Evolutionary conservation across 1,140 invertebrate species (phyloP), one percentile per base, ranked within the genome.

Genomic region (Laupala kohalensis): DNA sequence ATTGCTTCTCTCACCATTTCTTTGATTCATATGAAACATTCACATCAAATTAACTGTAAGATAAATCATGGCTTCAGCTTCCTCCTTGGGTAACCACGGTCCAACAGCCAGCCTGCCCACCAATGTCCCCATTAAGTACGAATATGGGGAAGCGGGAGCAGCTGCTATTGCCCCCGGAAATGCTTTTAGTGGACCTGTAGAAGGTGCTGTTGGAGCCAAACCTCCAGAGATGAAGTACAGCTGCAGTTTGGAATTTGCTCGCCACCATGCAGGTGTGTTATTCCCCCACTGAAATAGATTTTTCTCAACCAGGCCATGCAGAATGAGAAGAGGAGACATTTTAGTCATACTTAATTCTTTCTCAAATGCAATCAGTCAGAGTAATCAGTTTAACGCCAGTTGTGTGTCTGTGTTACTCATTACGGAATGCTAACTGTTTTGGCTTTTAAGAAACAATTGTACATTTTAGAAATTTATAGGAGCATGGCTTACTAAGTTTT

Each of bases 151-250:
- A 65, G 27, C 69, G 53, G 71, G 71, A n/a, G 78, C 82, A 29
- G 83, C 82, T 53, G 83, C 83, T 37, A 83, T 82, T 65, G 82
- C 83, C 64, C 84, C 84, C 9, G 78, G 82, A 13, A 80, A 83
- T 69, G 82, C 81, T 13, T 73, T 73, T 26, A 71, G 76, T 62
- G 74, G 72, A 6, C 63, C 74, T 24, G 81, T 81, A 53, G 80
- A 83, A 68, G 82, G 84, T 25, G 83, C 84, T 15, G 79, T 83
- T 24, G 83, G 84, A 28, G 81, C 83, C 3, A 87, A 88, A 64
- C 75, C 78, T 15, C 77, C 84, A 66, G 89, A 90, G 80, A 83
- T 89, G 77, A 90, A 91, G 78, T 91, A 90, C 76, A 87, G 86
- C 30, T 90, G 88, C 78, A 87, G 86, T 73, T 80, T 90, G 62